Evolutionary conservation across 2,797 vertebrate genomes (phyloP).

Genomic region (Fratercula arctica): DNA sequence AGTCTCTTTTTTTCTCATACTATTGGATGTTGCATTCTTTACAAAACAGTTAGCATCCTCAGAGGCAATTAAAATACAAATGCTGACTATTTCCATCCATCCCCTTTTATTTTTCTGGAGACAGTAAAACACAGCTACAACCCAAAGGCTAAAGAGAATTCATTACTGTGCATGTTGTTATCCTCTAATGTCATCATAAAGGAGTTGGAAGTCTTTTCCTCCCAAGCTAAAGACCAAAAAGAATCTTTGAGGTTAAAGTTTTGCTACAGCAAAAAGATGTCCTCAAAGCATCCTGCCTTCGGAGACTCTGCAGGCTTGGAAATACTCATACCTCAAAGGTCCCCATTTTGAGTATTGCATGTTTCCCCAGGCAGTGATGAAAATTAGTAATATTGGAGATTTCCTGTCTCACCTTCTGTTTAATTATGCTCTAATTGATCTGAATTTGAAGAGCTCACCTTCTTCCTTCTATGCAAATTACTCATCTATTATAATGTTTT

Average conservation of each 20-base stretch:
- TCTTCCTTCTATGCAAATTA: neutral
- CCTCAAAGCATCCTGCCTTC: neutral
- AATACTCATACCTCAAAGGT: neutral
- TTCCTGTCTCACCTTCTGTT: neutral
- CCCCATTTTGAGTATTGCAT: neutral
- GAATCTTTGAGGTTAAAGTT: constrained; percentile 33
- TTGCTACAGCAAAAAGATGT: neutral
- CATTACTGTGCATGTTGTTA: constrained; percentile 40
- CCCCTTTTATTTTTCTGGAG: constrained; percentile 35
- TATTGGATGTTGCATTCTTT: neutral
- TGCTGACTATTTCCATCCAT: neutral
- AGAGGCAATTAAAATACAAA: constrained; percentile 38
- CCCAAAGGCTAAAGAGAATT: constrained; percentile 49
- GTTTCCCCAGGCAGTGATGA: neutral
- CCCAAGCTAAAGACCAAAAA: constrained; percentile 17
- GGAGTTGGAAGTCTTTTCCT: constrained; percentile 38
- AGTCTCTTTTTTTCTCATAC: neutral
- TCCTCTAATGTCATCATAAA: constrained; percentile 47
- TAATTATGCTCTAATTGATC: neutral
- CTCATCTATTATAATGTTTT: neutral
- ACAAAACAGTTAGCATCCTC: neutral
- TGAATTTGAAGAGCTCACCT: neutral
- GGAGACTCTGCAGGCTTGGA: neutral
- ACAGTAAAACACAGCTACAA: constrained; percentile 18
- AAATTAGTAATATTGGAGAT: neutral